Base-by-base conservation (phyloP, 2,797 vertebrate species). In the Tokudaia tokunoshimensis region DNA sequence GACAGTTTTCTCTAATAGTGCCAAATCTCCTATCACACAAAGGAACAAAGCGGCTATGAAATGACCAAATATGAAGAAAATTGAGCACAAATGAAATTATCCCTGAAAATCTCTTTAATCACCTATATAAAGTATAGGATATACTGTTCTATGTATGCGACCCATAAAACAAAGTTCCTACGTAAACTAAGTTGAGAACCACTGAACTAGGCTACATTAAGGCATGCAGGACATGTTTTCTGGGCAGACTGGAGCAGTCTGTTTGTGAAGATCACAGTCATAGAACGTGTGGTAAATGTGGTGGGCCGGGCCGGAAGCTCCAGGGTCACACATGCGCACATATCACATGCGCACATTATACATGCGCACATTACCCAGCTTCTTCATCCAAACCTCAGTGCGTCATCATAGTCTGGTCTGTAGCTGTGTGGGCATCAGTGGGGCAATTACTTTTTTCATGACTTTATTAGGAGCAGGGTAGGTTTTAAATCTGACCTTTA, bases 51-150 rank as follows among this genome's bases (percentile, higher is more conserved):
- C 50, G 26, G 55, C 88, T 79, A 0, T 92, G 85, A 89, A 95
- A 83, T 89, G n/a, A 96, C 65, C 86, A 96, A 83, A n/a, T 61
- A 89, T 91, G 79, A 79, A 20, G 84, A 95, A 96, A 96, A 72
- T 88, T 76, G 90, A 75, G 13, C n/a, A 61, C 55, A 93, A 89
- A 76, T 1, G 13, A 91, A 88, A 94, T 89, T 50, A 85, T 57
- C 65, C 82, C 81, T 91, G 94, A 92, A 91, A 96, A 72, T 52
- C 26, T 13, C 63, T 94, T 92, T 79, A 93, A 52, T 89, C 15
- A 59, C 4, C 67, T 61, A 47, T 61, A 47, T 78, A 47, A 93
- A 91, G 24, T 63, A 61, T 59, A 94, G 34, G 14, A 88, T 41
- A 82, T 50, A 2, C 82, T 17, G 6, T 75, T 93, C 93, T 89